A percentile compares a stretch with the other conserved stretches of the same genome.
These are phyloP conservation scores for Takifugu bimaculatus DNA, from an alignment of 2,113 vertebrate species.

Conservation along the genomic window DNA sequence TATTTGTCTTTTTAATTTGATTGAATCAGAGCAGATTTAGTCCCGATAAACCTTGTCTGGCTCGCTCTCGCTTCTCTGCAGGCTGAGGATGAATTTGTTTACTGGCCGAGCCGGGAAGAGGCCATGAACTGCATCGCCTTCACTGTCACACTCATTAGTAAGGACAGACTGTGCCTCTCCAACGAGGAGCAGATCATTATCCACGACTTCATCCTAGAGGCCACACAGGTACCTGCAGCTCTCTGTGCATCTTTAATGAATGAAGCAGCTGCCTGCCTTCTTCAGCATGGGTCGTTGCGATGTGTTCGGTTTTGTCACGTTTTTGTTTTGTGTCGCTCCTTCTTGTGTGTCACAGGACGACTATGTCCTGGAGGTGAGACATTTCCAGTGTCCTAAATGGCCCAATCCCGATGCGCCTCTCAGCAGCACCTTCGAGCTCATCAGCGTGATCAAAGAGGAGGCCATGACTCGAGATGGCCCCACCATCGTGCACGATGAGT, in stretches of 20 bases:
- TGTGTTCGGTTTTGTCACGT: not conserved
- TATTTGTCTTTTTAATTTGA: not conserved
- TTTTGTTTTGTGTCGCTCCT: not conserved
- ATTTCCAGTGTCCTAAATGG: conserved; percentile 99
- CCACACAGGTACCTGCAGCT: conserved; percentile 85
- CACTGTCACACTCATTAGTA: conserved; percentile 98
- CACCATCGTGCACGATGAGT: conserved; percentile 99
- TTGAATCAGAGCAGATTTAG: not conserved
- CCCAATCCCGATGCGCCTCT: conserved; percentile 94
- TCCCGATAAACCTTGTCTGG: not conserved
- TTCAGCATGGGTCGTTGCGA: not conserved
- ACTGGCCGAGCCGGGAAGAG: conserved; percentile 98
- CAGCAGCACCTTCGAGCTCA: conserved; percentile 96
- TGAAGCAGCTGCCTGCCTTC: not conserved
- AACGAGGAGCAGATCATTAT: conserved; percentile 99
- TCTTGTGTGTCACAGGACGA: conserved; percentile 81
- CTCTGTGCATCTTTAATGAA: not conserved
- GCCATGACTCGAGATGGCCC: conserved; percentile 95
- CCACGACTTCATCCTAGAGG: conserved; percentile 98
- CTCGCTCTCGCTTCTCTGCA: conserved; percentile 49
- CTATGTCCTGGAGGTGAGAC: conserved; percentile 96
- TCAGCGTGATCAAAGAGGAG: conserved; percentile 98
- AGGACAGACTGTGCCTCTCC: conserved; percentile 97
- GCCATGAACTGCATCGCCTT: conserved; percentile 99
- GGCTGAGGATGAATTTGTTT: conserved; percentile 99